These are phyloP conservation scores for Berghia stephanieae DNA, from an alignment of 1,140 invertebrate species.

Conservation along the genomic window DNA sequence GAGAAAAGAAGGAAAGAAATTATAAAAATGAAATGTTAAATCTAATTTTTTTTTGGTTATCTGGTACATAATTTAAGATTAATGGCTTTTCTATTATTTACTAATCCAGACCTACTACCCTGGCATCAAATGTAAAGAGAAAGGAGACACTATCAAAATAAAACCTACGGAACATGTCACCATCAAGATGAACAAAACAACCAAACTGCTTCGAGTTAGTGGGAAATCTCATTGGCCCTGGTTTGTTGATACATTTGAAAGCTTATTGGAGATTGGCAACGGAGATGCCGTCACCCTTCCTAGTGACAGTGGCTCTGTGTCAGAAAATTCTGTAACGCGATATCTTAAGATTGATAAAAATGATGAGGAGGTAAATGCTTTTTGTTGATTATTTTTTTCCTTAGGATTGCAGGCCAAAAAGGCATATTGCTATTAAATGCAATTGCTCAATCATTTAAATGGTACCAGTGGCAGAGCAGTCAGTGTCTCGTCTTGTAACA, in stretches of 20 bases:
- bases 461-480: too few relatives aligned
- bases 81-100: background rate
- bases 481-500: too few relatives aligned
- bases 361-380: conserved; percentile 52
- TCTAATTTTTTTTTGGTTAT: too few relatives aligned
- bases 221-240: conserved; percentile 58
- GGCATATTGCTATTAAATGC: background rate
- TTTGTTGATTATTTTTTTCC: background rate
- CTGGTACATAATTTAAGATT: background rate
- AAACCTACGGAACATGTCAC: conserved; percentile 50
- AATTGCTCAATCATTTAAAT: too few relatives aligned
- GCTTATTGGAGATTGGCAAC: conserved; percentile 56
- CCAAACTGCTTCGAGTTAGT: conserved; percentile 48
- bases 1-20: too few relatives aligned
- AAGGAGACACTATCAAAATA: conserved; percentile 56
- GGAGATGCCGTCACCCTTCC: conserved; percentile 48
- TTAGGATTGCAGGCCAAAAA: too few relatives aligned
- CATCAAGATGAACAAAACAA: conserved; percentile 55
- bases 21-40: too few relatives aligned
- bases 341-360: conserved; percentile 61
- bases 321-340: conserved; percentile 57
- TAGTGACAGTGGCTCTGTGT: conserved; percentile 40
- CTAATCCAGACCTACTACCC: conserved; percentile 46
- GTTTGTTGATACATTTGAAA: conserved; percentile 58
- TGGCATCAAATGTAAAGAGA: conserved; percentile 54